A percentile compares a stretch with the other conserved stretches of the same genome.
These are phyloP conservation scores for Protomyctophum bolini DNA, from an alignment of 2,113 vertebrate genomes.

Conservation along the genomic window DNA sequence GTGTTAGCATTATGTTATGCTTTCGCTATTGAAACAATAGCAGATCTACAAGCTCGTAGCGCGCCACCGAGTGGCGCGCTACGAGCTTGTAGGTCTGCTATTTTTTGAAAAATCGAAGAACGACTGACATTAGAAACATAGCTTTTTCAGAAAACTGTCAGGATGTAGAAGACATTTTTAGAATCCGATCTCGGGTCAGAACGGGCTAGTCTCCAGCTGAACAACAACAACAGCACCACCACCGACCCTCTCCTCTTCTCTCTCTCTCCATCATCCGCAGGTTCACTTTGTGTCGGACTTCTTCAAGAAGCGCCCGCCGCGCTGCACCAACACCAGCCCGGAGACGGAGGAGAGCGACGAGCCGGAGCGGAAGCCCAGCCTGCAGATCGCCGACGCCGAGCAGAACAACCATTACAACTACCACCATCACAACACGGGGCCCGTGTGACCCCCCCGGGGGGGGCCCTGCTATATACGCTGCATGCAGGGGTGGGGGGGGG, in stretches of 20 bases:
- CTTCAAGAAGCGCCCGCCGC: slow-evolving; percentile 84
- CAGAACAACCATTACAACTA: slow-evolving; percentile 84
- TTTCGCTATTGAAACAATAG: too few relatives aligned
- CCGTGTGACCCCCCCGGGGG: slow-evolving; percentile 67
- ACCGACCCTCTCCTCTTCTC: slow-evolving; percentile 4
- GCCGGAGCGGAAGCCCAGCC: slow-evolving; percentile 81
- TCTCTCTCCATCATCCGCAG: slow-evolving; percentile 64
- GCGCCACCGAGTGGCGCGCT: too few relatives aligned
- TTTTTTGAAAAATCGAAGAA: too few relatives aligned
- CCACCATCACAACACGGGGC: slow-evolving; percentile 74
- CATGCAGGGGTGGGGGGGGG: too few relatives aligned
- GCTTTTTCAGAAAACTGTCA: too few relatives aligned
- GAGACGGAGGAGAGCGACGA: slow-evolving; percentile 70
- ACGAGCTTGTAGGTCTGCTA: too few relatives aligned
- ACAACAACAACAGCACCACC: too few relatives aligned
- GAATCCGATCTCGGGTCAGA: too few relatives aligned
- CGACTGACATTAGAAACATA: too few relatives aligned
- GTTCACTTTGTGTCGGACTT: slow-evolving; percentile 89
- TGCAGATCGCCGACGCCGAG: slow-evolving; percentile 81
- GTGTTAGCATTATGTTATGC: too few relatives aligned
- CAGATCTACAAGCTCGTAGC: too few relatives aligned
- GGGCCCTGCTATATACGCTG: background rate
- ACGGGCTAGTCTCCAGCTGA: slow-evolving; percentile 18
- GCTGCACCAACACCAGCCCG: slow-evolving; percentile 31
- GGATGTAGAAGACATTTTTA: too few relatives aligned